phyloP scores from a whole-genome alignment of 2,797 vertebrate species.

The Halcyon leucocephala region DNA sequence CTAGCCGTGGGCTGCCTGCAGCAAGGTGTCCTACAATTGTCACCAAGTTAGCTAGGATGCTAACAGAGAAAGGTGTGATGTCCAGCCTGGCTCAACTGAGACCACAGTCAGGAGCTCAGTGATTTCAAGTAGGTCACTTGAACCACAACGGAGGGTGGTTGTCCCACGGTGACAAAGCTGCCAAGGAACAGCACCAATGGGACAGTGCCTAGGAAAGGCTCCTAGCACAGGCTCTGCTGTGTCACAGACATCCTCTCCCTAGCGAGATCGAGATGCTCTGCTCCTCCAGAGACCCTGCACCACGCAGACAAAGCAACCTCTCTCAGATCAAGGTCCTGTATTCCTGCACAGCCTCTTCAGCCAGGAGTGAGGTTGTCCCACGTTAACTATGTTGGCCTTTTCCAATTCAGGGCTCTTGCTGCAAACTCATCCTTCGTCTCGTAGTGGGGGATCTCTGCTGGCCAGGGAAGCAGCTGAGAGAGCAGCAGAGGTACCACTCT shows the following conservation, averaged over 20 bases:
- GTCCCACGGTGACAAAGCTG: background rate
- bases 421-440: background rate
- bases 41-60: background rate
- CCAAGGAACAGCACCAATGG: background rate
- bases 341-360: background rate
- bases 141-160: rapidly evolving
- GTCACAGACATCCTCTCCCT: background rate
- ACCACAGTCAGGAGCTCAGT: background rate
- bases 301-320: background rate
- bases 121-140: background rate
- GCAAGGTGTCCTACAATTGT: background rate
- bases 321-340: background rate
- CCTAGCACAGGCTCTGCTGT: background rate
- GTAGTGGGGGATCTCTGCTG: background rate
- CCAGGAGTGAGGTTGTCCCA: background rate
- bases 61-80: background rate
- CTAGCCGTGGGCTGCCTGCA: background rate
- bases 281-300: background rate
- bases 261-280: rapidly evolving
- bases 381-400: rapidly evolving
- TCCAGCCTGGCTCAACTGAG: background rate
- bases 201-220: background rate
- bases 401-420: background rate
- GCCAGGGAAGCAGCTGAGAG: background rate
- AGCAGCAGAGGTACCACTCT: background rate